Percentiles rank a stretch among this genome's conserved stretches.
These are phyloP conservation scores for Drosophila mimica DNA, from an alignment of 2,888 invertebrate species.

Conservation along the genomic window DNA sequence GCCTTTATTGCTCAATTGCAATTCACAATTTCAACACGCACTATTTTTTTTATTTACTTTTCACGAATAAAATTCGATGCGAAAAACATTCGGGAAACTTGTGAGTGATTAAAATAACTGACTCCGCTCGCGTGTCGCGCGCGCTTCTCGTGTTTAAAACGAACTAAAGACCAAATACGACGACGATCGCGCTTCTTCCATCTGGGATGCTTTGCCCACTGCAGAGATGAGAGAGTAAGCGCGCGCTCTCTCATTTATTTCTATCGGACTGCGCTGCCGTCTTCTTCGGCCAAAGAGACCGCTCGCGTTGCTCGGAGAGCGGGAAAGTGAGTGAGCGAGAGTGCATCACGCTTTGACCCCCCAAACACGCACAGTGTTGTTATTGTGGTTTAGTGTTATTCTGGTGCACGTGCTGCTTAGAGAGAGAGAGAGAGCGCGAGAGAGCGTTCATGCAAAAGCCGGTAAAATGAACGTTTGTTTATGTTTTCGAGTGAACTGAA, in stretches of 20 bases:
- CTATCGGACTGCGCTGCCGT: slow-evolving; percentile 14
- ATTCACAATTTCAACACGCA: slow-evolving; percentile 13
- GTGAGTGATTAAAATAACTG: slow-evolving; percentile 1
- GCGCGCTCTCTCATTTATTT: slow-evolving; percentile 3
- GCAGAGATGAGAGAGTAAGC: slow-evolving; percentile 36
- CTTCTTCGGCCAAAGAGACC: slow-evolving; percentile 12
- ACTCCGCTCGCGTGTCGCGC: slow-evolving; percentile 32
- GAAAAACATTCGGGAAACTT: not conserved
- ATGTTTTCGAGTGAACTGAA: slow-evolving; percentile 43
- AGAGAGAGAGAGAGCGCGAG: not conserved
- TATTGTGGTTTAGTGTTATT: slow-evolving; percentile 18
- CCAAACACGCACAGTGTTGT: slow-evolving; percentile 17
- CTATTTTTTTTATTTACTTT: slow-evolving; percentile 22
- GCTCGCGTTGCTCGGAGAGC: not conserved
- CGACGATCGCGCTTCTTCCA: slow-evolving; percentile 49
- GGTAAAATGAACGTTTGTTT: slow-evolving; percentile 75
- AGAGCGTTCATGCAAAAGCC: slow-evolving; percentile 58
- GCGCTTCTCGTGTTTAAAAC: slow-evolving; percentile 58
- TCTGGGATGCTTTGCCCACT: slow-evolving; percentile 46
- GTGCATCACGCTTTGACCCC: slow-evolving; percentile 46
- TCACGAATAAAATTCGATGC: slow-evolving; percentile 20
- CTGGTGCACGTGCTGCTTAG: slow-evolving; percentile 57
- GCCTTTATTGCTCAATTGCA: slow-evolving; percentile 18
- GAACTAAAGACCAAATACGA: slow-evolving; percentile 59
- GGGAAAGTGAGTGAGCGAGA: slow-evolving; percentile 23